A percentile compares a stretch with the other conserved stretches of the same genome.
Evolutionary conservation across 2,113 vertebrate species (phyloP).

Genomic region (Rhodinocichla rosea): DNA sequence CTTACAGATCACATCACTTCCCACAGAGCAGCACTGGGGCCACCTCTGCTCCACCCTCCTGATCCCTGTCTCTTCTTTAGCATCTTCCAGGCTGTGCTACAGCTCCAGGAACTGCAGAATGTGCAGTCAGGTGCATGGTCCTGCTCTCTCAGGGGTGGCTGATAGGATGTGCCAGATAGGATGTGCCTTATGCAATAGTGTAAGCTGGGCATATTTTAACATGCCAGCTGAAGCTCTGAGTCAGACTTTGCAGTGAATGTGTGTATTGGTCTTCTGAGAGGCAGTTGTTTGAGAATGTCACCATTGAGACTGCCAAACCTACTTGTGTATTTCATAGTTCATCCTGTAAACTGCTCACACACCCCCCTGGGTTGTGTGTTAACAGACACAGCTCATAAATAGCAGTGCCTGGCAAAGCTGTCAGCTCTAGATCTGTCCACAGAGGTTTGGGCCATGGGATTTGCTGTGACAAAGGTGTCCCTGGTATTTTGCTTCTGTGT

Average conservation of each 20-base stretch:
- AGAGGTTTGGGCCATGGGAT: background rate
- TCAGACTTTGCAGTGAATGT: background rate
- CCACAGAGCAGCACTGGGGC: background rate
- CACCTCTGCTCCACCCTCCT: background rate
- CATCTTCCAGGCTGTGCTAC: background rate
- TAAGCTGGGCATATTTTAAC: background rate
- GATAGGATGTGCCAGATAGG: background rate
- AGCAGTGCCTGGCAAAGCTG: background rate
- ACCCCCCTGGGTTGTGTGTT: background rate
- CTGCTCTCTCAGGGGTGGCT: background rate
- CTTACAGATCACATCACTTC: background rate
- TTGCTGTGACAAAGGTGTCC: background rate
- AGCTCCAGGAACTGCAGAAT: background rate
- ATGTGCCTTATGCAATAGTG: background rate
- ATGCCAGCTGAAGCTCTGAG: background rate
- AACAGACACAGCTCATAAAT: background rate
- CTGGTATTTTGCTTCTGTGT: background rate
- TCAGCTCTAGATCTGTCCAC: background rate
- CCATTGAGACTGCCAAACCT: background rate
- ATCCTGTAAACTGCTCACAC: background rate
- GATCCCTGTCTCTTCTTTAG: background rate
- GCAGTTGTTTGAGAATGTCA: background rate
- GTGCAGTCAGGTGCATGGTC: rapidly evolving
- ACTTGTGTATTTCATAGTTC: background rate
- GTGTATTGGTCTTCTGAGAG: background rate